Base-by-base conservation (phyloP, 2,113 vertebrate species). In the Cinclus mexicanus region DNA sequence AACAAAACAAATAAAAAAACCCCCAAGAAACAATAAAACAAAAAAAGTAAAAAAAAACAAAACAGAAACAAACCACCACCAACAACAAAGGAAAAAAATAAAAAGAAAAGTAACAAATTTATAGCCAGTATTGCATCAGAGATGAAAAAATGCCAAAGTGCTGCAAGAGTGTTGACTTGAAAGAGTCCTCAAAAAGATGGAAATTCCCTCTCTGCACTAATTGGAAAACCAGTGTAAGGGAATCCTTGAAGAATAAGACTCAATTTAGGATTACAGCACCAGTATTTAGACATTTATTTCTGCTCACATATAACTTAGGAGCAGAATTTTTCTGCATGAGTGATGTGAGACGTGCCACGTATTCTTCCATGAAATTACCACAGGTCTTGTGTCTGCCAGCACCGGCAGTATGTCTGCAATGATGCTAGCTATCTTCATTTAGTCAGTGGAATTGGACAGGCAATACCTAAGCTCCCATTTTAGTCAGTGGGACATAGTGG, bases 341-440 rank as follows among this genome's bases (percentile, higher is more conserved):
- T 39, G 25, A 12, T 65, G 2, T 39, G 28, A 59, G 46, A 35
- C 0, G 1, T 44, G 37, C 60, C 35, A 50, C 0, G 1, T 50
- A 8, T 14, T 31, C 15, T 42, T 55, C 39, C 65, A 29, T 11
- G 35, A n/a, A 29, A 8, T 13, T 42, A 14, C n/a, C 7, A 7
- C 26, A 42, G 55, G 11, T 39, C 42, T 22, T 33, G 24, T 61
- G 37, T 53, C 52, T 91, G 39, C 22, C 44, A 61, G 68, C 31
- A 70, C 25, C 63, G 47, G 2, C 17, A 49, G 14, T 9, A 5
- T 5, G 7, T 53, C 46, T 37, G 35, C 35, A 20, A 47, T 23
- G 35, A 26, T 82, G 31, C 17, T 39, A 31, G 7, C 7, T 49
- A 6, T 53, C 56, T 87, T 87, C 46, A 31, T 64, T 82, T 59